These are phyloP conservation scores for Bucco capensis DNA, from an alignment of 2,113 vertebrate genomes.

Conservation along the genomic window DNA sequence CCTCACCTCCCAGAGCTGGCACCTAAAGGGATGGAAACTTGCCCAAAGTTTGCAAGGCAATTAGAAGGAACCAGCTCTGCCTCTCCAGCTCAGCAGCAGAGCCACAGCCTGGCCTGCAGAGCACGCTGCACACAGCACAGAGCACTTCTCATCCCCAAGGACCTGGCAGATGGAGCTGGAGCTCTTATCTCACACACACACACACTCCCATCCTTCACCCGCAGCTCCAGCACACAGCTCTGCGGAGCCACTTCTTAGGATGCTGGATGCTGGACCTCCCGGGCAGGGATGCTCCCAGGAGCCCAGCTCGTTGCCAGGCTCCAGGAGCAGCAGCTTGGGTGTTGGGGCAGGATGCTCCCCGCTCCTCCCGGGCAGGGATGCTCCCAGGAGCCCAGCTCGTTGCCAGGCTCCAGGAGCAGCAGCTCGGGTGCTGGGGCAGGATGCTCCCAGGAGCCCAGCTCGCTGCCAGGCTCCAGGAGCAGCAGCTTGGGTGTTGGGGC, in stretches of 20 bases:
- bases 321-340: accelerated
- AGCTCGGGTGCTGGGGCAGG: no score
- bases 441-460: accelerated
- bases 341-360: not conserved
- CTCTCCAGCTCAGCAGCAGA: not conserved
- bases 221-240: not conserved
- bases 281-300: accelerated
- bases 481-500: accelerated
- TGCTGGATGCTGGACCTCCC: no score
- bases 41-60: not conserved
- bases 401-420: no score
- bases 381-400: no score
- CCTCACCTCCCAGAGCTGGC: not conserved
- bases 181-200: not conserved
- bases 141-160: not conserved
- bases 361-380: accelerated
- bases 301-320: accelerated
- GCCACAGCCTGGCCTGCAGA: not conserved
- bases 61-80: not conserved
- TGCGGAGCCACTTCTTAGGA: not conserved
- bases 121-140: not conserved
- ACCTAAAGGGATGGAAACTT: not conserved
- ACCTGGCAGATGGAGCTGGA: not conserved
- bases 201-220: not conserved
- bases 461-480: accelerated